A percentile compares a stretch with the other conserved stretches of the same genome.
Evolutionary conservation across 2,888 invertebrate genomes (phyloP).

Genomic region (Torymus texanus): DNA sequence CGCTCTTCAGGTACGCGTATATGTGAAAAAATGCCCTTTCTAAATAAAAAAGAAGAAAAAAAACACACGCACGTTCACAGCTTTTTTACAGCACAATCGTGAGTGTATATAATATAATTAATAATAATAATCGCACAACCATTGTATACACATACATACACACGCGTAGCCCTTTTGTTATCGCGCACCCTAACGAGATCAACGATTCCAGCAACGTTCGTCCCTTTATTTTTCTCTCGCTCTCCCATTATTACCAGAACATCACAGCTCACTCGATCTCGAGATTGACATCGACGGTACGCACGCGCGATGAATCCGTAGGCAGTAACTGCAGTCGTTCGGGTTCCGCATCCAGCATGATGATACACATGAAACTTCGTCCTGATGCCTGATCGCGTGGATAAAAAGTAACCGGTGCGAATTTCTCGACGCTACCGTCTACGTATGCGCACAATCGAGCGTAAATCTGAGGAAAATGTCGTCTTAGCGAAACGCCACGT

Average conservation of each 20-base stretch:
- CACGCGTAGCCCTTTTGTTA: not conserved
- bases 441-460: slow-evolving; percentile 88
- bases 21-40: too few species aligned
- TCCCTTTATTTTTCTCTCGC: not conserved
- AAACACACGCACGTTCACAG: too few species aligned
- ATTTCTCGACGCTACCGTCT: slow-evolving; percentile 85
- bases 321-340: slow-evolving; percentile 79
- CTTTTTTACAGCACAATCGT: too few species aligned
- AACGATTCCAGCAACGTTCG: too few species aligned
- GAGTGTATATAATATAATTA: too few species aligned
- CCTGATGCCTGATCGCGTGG: slow-evolving; percentile 88
- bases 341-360: slow-evolving; percentile 89
- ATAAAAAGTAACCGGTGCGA: slow-evolving; percentile 91
- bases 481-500: slow-evolving; percentile 87
- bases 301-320: slow-evolving; percentile 79
- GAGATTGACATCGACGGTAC: slow-evolving; percentile 80
- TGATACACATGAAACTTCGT: slow-evolving; percentile 91
- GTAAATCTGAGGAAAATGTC: slow-evolving; percentile 92
- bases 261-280: slow-evolving; percentile 71
- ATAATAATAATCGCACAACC: too few species aligned
- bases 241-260: slow-evolving; percentile 20
- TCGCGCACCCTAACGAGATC: too few species aligned
- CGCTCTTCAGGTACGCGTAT: too few species aligned
- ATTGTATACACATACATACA: not conserved
- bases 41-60: too few species aligned